phyloP scores from a whole-genome alignment of 2,113 vertebrate species.

The Podarcis raffonei region DNA sequence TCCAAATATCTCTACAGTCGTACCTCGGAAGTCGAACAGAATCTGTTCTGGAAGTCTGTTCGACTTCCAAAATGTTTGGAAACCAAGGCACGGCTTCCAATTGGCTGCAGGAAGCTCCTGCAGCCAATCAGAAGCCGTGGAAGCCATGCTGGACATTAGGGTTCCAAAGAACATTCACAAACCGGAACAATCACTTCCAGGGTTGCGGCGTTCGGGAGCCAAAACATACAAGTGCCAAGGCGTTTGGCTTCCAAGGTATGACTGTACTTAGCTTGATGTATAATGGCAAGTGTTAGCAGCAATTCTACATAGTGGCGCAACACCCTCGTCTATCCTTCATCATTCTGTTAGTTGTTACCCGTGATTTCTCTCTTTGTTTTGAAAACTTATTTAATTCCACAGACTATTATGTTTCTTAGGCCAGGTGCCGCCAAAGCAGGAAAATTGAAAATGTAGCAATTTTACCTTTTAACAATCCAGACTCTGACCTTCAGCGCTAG shows the following conservation, averaged over 20 bases:
- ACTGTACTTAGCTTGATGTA: neutral
- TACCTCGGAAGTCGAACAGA: no score
- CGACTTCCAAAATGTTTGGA: no score
- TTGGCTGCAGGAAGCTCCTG: no score
- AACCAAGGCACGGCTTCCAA: no score
- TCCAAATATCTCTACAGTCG: neutral
- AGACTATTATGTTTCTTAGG: neutral
- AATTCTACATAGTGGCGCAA: neutral
- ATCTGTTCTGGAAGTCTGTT: no score
- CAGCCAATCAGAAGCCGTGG: no score
- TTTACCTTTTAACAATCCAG: neutral
- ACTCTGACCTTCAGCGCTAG: neutral
- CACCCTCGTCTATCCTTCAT: neutral
- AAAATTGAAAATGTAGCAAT: neutral
- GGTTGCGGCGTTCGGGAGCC: no score
- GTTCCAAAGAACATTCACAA: no score
- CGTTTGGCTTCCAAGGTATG: no score
- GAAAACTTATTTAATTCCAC: neutral
- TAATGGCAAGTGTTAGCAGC: neutral
- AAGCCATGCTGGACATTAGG: fast-evolving
- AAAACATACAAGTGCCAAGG: no score
- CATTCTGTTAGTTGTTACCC: neutral
- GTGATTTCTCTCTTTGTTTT: neutral
- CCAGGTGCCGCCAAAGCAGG: neutral
- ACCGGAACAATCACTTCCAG: no score